Evolutionary conservation across 1,140 invertebrate genomes (phyloP).

Genomic region (Drosophila navojoa): DNA sequence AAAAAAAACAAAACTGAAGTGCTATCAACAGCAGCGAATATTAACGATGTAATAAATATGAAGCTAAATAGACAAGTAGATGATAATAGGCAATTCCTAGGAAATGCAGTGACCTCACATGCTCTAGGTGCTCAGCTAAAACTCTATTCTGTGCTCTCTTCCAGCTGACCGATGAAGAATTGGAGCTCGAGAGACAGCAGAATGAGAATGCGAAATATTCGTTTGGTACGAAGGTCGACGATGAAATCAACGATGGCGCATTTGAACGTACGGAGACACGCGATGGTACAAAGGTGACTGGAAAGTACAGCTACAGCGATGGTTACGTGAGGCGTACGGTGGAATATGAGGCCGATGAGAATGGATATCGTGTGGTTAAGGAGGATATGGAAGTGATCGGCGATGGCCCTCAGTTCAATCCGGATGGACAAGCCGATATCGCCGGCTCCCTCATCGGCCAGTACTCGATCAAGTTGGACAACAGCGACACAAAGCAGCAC

Average conservation of each 20-base stretch:
- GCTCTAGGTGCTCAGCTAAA: background rate
- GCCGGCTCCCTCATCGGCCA: constrained; percentile 77
- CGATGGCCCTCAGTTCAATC: constrained; percentile 84
- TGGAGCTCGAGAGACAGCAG: constrained; percentile 61
- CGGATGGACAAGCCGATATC: constrained; percentile 84
- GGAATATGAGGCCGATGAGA: constrained; percentile 86
- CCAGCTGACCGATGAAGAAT: constrained; percentile 38
- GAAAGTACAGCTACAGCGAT: constrained; percentile 86
- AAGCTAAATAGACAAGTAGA: constrained; percentile 2
- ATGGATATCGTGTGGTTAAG: constrained; percentile 86
- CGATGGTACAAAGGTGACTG: constrained; percentile 84
- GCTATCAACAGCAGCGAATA: constrained; percentile 7
- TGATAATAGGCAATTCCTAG: background rate
- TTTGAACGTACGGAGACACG: constrained; percentile 85
- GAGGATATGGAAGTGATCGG: constrained; percentile 85
- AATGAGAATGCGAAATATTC: constrained; percentile 83
- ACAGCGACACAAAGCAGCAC: constrained; percentile 55
- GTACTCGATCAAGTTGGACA: constrained; percentile 82
- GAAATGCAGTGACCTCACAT: constrained; percentile 1
- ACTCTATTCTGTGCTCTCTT: background rate
- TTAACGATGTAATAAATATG: constrained; percentile 14
- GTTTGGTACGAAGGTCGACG: constrained; percentile 84
- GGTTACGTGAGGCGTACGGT: constrained; percentile 85
- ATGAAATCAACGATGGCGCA: constrained; percentile 85
- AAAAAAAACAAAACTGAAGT: background rate